Percentiles rank a stretch among this genome's conserved stretches.
Evolutionary conservation across 1,140 invertebrate genomes (phyloP).

Genomic region (Anoplophora glabripennis): DNA sequence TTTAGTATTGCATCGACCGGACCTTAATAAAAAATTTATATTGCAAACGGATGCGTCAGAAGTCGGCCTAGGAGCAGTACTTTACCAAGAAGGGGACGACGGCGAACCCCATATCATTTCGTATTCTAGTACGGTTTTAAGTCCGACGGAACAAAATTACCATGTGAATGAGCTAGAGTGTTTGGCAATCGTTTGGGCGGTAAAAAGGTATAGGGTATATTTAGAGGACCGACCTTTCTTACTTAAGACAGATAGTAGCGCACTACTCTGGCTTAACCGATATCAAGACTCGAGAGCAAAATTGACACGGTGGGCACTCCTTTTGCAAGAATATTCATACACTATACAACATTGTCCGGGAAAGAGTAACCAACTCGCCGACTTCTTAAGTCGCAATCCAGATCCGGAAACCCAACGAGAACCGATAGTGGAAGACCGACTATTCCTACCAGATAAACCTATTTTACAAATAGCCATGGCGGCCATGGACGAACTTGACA

Average conservation of each 20-base stretch:
- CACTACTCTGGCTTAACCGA: slow-evolving; percentile 31
- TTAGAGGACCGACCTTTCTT: slow-evolving; percentile 40
- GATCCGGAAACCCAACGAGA: background rate
- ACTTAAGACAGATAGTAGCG: slow-evolving; percentile 33
- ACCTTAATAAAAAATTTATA: slow-evolving; percentile 9
- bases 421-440: background rate
- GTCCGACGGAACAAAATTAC: slow-evolving; percentile 11
- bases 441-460: background rate
- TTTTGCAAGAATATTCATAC: slow-evolving; percentile 37
- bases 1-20: slow-evolving; percentile 6
- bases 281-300: slow-evolving; percentile 32
- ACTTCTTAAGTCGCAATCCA: slow-evolving; percentile 23
- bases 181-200: slow-evolving; percentile 39
- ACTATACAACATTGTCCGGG: slow-evolving; percentile 32
- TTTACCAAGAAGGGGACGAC: slow-evolving; percentile 13
- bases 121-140: slow-evolving; percentile 21
- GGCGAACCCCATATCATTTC: slow-evolving; percentile 10
- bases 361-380: slow-evolving; percentile 34
- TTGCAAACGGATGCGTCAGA: slow-evolving; percentile 19
- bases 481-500: background rate
- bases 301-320: slow-evolving; percentile 36
- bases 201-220: slow-evolving; percentile 37
- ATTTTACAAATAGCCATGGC: background rate
- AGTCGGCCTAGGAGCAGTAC: slow-evolving; percentile 20
- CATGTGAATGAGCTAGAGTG: too few relatives aligned